phyloP scores from a whole-genome alignment of 2,888 invertebrate genomes.

The Dynastes maya region DNA sequence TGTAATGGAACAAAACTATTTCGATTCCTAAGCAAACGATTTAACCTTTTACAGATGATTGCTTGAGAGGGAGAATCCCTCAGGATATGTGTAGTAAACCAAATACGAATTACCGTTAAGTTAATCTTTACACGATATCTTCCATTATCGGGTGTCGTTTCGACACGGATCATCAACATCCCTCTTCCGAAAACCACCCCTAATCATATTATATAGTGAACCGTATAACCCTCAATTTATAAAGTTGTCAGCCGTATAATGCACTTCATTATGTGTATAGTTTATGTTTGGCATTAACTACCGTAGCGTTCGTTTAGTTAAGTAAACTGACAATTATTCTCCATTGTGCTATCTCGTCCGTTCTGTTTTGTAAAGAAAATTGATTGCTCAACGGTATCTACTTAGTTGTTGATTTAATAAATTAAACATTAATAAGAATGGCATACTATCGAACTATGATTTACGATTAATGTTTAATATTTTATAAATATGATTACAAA shows the following conservation, averaged over 20 bases:
- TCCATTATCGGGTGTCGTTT: slow-evolving; percentile 51
- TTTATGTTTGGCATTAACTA: slow-evolving; percentile 42
- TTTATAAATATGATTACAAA: too few relatives aligned
- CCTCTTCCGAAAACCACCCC: slow-evolving; percentile 45
- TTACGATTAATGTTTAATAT: not conserved
- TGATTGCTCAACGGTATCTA: not conserved
- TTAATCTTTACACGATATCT: slow-evolving; percentile 50
- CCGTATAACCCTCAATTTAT: slow-evolving; percentile 48
- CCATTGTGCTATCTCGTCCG: slow-evolving; percentile 9
- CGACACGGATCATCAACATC: slow-evolving; percentile 51
- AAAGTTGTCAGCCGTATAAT: slow-evolving; percentile 52
- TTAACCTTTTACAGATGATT: slow-evolving; percentile 27
- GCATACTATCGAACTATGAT: not conserved
- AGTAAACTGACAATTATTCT: slow-evolving; percentile 34
- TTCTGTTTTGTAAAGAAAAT: slow-evolving; percentile 32
- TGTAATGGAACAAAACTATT: not conserved
- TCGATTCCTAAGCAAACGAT: slow-evolving; percentile 24
- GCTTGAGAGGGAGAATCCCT: slow-evolving; percentile 34
- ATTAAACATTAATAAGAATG: not conserved
- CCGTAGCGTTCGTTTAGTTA: slow-evolving; percentile 29
- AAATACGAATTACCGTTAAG: slow-evolving; percentile 52
- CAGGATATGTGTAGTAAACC: slow-evolving; percentile 47
- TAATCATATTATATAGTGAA: slow-evolving; percentile 49
- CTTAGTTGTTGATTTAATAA: not conserved
- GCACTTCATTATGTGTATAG: slow-evolving; percentile 48